phyloP scores from a whole-genome alignment of 2,888 invertebrate species.

The Atherix ibis region DNA sequence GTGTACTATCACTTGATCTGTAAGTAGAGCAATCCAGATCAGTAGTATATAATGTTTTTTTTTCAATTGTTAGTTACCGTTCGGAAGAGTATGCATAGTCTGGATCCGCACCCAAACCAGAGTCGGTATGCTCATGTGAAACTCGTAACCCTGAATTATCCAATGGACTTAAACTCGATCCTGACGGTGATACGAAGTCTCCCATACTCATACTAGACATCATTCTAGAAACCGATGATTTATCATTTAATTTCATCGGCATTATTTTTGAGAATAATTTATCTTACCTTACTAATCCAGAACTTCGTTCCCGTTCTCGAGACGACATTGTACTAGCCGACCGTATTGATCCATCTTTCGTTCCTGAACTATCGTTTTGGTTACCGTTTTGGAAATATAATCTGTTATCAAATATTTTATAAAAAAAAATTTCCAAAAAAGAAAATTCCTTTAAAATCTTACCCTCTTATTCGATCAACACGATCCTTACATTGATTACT shows the following conservation, averaged over 20 bases:
- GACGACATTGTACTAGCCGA: constrained; percentile 45
- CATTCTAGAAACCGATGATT: constrained; percentile 23
- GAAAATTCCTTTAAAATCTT: constrained; percentile 12
- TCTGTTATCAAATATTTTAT: constrained; percentile 15
- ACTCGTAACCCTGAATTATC: constrained; percentile 37
- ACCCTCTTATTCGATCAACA: constrained; percentile 33
- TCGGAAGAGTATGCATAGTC: constrained; percentile 57
- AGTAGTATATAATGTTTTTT: too few relatives aligned
- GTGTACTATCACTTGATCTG: constrained; percentile 45
- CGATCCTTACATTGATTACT: constrained; percentile 30
- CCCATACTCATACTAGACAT: constrained; percentile 36
- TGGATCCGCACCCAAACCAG: constrained; percentile 59
- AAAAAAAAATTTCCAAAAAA: constrained; percentile 6
- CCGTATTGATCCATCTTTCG: constrained; percentile 39
- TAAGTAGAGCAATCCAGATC: too few relatives aligned
- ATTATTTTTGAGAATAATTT: too few relatives aligned
- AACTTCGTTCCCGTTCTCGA: constrained; percentile 37
- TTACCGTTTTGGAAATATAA: constrained; percentile 33
- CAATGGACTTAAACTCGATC: constrained; percentile 29
- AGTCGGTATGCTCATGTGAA: constrained; percentile 62
- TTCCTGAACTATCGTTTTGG: constrained; percentile 27
- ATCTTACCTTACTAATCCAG: constrained; percentile 31
- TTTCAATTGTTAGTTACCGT: constrained; percentile 42
- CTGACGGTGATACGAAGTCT: constrained; percentile 32
- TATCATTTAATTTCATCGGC: too few relatives aligned